Base-by-base conservation (phyloP, 2,113 vertebrate species). In the Cichladusa arquata region DNA sequence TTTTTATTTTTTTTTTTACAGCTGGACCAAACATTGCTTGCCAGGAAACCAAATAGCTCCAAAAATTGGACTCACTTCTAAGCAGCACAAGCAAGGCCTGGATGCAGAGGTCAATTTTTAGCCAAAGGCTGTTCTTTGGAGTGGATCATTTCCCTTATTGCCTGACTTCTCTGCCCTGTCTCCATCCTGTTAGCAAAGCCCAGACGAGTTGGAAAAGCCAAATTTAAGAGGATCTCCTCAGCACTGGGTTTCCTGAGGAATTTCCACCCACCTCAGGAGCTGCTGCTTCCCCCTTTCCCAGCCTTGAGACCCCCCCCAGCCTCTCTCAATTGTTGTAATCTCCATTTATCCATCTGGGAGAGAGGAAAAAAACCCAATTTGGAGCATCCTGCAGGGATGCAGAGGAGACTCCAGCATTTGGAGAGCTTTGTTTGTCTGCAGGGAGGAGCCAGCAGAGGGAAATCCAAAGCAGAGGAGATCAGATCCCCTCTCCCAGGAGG, bases 131-230 rank as follows among this genome's bases (percentile, higher is more conserved):
- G 1, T 42, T 93, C 66, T 80, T 69, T 57, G 33, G 61, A 82
- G 42, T 20, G 51, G 60, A 51, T 88, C 3, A 1, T 82, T 83
- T 93, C 76, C 65, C 88, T 38, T 61, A 93, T 73, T 91, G 72
- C 86, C 83, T 9, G 67, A 72, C 66, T 86, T 18, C 54, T 50
- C 18, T 58, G 58, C 67, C 45, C 58, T 4, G 3, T 31, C 58
- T 54, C 64, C 44, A 80, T 58, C 92, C 92, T 94, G 67, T 73
- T 34, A 61, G 85, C 58, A 88, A 57, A 92, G 62, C 42, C 67
- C 71, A 25, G 76, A 29, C 23, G 7, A 1, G 4, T 6, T 12
- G 72, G 58, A 92, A 81, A 90, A 50, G 60, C 51, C 92, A 78
- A 34, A 34, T 60, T 62, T 4, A 4, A 67, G 83, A 73, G 11